Conservation (phyloP, 2,113 vertebrate species). For the Marcusenius ussheri region DNA sequence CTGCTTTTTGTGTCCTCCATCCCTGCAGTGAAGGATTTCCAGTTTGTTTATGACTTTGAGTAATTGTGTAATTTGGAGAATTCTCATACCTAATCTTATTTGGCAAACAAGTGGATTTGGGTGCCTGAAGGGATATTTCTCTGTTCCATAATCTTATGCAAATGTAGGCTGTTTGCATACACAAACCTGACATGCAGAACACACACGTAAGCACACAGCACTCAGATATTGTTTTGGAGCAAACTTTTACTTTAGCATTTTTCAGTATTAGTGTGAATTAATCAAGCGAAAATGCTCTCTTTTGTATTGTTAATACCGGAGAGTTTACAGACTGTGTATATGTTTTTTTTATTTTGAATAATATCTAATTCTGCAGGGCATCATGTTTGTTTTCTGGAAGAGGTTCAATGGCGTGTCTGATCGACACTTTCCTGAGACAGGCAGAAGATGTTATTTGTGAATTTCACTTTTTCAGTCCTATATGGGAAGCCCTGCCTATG, state of each 20-base stretch:
- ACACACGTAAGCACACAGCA: not conserved
- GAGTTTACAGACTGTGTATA: not conserved
- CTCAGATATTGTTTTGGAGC: not conserved
- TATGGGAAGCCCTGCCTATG: constrained; percentile 81
- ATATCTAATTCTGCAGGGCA: constrained; percentile 43
- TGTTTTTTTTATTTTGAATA: not conserved
- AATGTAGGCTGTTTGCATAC: not conserved
- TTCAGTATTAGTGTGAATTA: not conserved
- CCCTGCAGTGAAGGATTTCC: constrained; percentile 1
- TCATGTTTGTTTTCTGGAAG: constrained; percentile 68
- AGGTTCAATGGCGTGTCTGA: constrained; percentile 78
- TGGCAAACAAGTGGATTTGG: constrained; percentile 10
- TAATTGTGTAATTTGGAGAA: constrained; percentile 10
- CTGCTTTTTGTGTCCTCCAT: not conserved
- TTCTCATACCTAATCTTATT: constrained; percentile 15
- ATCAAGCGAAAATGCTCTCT: not conserved
- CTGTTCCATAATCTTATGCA: not conserved
- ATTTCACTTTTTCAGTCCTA: constrained; percentile 81
- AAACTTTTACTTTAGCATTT: not conserved
- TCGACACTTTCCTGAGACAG: constrained; percentile 70
- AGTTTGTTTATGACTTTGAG: constrained; percentile 5
- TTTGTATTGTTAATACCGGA: not conserved
- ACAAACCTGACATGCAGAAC: not conserved
- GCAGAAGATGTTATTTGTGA: constrained; percentile 69
- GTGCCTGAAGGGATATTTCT: not conserved